Evolutionary conservation across 2,797 vertebrate genomes (phyloP).

Genomic region (Brachyrhaphis roseni): DNA sequence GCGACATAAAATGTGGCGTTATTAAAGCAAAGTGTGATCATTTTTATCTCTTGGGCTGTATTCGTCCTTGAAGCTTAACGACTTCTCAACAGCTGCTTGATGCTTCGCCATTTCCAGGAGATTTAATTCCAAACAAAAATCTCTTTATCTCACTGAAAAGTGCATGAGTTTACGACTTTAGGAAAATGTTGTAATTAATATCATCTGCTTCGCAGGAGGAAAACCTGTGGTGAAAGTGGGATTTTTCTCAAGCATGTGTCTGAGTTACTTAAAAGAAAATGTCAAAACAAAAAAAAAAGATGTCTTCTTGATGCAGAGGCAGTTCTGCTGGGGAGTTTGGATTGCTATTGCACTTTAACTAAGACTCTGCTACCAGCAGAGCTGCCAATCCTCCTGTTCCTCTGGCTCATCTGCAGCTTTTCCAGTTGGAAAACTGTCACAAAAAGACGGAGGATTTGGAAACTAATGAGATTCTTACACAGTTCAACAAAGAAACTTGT

Average conservation of each 20-base stretch:
- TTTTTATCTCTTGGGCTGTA: conserved; percentile 1
- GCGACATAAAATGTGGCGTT: neutral
- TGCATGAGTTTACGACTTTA: neutral
- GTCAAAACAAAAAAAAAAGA: conserved; percentile 25
- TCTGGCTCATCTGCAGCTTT: conserved; percentile 34
- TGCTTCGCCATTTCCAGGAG: neutral
- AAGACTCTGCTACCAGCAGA: conserved; percentile 30
- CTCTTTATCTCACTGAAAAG: conserved; percentile 1
- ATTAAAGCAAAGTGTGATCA: conserved; percentile 12
- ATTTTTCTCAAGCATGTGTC: conserved; percentile 18
- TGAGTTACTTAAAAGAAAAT: conserved; percentile 34
- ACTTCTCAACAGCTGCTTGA: conserved; percentile 6
- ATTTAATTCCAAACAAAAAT: conserved; percentile 1
- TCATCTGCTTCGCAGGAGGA: neutral
- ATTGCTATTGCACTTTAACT: conserved; percentile 39
- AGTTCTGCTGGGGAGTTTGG: conserved; percentile 17
- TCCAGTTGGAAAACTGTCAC: conserved; percentile 37
- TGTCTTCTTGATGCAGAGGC: conserved; percentile 27
- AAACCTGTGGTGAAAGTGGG: conserved; percentile 18
- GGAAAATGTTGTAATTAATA: conserved; percentile 20
- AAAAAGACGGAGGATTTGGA: neutral
- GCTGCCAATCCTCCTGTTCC: conserved; percentile 41
- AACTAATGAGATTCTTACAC: conserved; percentile 27
- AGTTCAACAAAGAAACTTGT: neutral
- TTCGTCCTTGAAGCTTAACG: neutral